Evolutionary conservation across 2,888 invertebrate genomes (phyloP).

Genomic region (Torymus auratus): DNA sequence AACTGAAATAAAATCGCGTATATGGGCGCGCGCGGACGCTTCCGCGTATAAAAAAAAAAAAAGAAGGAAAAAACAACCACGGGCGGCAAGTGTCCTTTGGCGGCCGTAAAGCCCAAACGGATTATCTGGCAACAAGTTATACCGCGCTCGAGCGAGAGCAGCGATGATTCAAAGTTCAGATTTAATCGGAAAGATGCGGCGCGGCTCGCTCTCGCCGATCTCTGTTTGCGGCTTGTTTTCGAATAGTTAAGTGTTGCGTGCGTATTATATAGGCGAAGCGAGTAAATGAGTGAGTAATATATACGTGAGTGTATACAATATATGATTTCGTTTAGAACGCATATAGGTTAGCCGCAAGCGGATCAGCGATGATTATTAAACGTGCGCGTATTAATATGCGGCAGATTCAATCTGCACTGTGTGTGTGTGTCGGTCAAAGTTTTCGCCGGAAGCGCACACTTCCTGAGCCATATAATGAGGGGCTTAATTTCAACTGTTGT

Average conservation of each 20-base stretch:
- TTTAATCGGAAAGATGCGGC: conserved; percentile 26
- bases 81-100: conserved; percentile 9
- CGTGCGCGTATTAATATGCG: background rate
- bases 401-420: conserved; percentile 30
- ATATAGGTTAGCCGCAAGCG: background rate
- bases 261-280: too few relatives aligned
- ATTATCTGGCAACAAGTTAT: conserved; percentile 53
- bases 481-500: conserved; percentile 33
- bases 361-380: conserved; percentile 23
- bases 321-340: background rate
- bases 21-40: conserved; percentile 6
- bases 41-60: conserved; percentile 30
- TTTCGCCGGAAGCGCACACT: background rate
- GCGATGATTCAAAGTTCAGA: conserved; percentile 37
- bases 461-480: conserved; percentile 21
- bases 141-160: background rate
- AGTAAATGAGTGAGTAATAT: too few relatives aligned
- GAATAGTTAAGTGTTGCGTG: background rate
- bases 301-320: background rate
- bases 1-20: conserved; percentile 52
- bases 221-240: conserved; percentile 16
- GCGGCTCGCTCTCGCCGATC: background rate
- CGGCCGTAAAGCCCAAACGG: conserved; percentile 31
- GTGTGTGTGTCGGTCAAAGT: conserved; percentile 4
- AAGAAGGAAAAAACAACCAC: background rate